These are phyloP conservation scores for Pammene aurita DNA, from an alignment of 2,888 invertebrate genomes.

Conservation along the genomic window DNA sequence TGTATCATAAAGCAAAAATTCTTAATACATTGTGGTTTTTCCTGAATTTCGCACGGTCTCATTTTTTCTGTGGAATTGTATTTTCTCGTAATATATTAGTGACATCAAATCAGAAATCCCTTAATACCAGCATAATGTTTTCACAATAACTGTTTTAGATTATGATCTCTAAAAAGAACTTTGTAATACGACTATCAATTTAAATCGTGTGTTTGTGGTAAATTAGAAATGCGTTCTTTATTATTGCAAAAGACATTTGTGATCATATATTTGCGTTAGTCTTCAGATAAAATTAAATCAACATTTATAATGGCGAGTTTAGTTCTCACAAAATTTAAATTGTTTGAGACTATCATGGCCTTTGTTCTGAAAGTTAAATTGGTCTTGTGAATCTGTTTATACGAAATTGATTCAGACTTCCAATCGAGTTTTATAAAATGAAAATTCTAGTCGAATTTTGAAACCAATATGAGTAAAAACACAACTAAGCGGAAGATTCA, in stretches of 20 bases:
- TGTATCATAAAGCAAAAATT: not conserved
- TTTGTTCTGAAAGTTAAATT: conserved; percentile 23
- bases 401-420: conserved; percentile 2
- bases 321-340: conserved; percentile 7
- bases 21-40: not conserved
- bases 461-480: conserved; percentile 1
- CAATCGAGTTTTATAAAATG: not conserved
- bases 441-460: not conserved
- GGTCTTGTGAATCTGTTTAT: conserved; percentile 6
- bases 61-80: not conserved
- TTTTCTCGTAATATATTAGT: no score
- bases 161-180: no score
- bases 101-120: no score
- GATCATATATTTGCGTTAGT: conserved; percentile 14
- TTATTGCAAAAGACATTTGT: no score
- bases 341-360: conserved; percentile 8
- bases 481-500: not conserved
- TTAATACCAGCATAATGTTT: no score
- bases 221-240: no score
- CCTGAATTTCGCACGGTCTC: not conserved
- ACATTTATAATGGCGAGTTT: not conserved
- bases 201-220: no score
- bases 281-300: conserved; percentile 19
- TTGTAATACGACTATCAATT: no score
- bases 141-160: not conserved